A percentile compares a stretch with the other conserved stretches of the same genome.
Conservation (phyloP, 2,888 invertebrate species). For the Lepidocyrtoides sp. region DNA sequence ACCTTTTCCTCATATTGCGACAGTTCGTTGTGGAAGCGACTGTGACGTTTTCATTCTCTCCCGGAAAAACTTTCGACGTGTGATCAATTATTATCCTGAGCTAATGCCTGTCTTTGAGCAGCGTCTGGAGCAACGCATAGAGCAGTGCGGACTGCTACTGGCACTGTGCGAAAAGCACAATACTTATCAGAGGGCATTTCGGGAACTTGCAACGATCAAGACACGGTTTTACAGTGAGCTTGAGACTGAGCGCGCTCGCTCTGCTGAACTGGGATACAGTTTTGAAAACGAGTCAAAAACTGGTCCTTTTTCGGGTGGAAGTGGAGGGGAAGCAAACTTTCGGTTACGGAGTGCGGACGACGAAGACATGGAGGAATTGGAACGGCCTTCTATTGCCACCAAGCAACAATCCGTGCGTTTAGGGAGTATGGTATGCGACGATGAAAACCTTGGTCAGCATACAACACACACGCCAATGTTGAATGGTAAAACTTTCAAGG, state of each 20-base stretch:
- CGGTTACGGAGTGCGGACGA: conserved; percentile 32
- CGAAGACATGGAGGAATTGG: conserved; percentile 54
- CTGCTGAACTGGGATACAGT: conserved; percentile 2
- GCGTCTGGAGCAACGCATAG: conserved; percentile 80
- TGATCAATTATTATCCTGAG: conserved; percentile 81
- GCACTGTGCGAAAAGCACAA: conserved; percentile 81
- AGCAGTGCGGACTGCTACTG: conserved; percentile 77
- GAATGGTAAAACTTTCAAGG: conserved; percentile 59
- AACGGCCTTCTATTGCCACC: no score
- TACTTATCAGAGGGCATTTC: conserved; percentile 73
- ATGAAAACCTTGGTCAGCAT: no score
- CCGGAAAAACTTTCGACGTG: conserved; percentile 79
- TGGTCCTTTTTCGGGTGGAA: conserved; percentile 40
- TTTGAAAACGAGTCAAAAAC: conserved; percentile 67
- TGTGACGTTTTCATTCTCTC: conserved; percentile 82
- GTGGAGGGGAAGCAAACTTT: not conserved
- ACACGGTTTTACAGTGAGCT: no score
- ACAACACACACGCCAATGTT: no score
- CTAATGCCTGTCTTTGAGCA: conserved; percentile 72
- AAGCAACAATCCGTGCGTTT: no score
- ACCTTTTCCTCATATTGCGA: conserved; percentile 82
- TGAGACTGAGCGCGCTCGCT: no score
- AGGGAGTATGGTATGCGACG: no score
- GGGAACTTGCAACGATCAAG: conserved; percentile 36
- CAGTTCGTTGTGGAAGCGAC: conserved; percentile 83